Conservation (phyloP, 1,140 invertebrate species). For the Venustaconcha ellipsiformis region DNA sequence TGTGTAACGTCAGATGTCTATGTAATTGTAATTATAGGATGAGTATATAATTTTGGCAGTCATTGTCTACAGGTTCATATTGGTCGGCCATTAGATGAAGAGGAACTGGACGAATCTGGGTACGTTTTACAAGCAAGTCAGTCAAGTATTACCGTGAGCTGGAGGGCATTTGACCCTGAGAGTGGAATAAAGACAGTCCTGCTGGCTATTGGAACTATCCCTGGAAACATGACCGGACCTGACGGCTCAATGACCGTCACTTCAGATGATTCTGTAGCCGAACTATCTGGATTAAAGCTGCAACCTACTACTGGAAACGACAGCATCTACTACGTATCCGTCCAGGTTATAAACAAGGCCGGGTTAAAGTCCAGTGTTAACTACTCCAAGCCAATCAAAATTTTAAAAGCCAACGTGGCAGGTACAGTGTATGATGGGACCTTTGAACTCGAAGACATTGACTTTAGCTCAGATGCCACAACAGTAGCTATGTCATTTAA, state of each 20-base stretch:
- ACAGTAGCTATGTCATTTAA: conserved; percentile 35
- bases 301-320: not conserved
- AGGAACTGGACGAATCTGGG: conserved; percentile 37
- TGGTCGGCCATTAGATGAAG: conserved; percentile 35
- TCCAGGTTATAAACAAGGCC: conserved; percentile 32
- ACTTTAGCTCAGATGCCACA: conserved; percentile 22
- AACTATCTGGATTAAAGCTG: not conserved
- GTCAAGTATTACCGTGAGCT: conserved; percentile 33
- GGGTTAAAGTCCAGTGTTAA: conserved; percentile 21
- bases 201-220: conserved; percentile 31
- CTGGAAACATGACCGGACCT: conserved; percentile 1
- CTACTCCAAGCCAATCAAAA: conserved; percentile 28
- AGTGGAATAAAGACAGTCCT: conserved; percentile 28
- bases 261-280: not conserved
- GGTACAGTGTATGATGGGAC: conserved; percentile 39
- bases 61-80: conserved; percentile 29
- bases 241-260: conserved; percentile 1
- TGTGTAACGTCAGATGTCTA: too few species aligned
- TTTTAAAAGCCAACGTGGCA: conserved; percentile 36
- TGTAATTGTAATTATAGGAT: too few species aligned
- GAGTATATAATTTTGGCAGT: not conserved
- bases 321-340: conserved; percentile 27
- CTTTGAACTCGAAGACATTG: conserved; percentile 17
- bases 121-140: conserved; percentile 35
- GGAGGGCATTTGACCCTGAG: conserved; percentile 35